Evolutionary conservation across 1,140 invertebrate genomes (phyloP).

Genomic region (Drosophila ananassae): DNA sequence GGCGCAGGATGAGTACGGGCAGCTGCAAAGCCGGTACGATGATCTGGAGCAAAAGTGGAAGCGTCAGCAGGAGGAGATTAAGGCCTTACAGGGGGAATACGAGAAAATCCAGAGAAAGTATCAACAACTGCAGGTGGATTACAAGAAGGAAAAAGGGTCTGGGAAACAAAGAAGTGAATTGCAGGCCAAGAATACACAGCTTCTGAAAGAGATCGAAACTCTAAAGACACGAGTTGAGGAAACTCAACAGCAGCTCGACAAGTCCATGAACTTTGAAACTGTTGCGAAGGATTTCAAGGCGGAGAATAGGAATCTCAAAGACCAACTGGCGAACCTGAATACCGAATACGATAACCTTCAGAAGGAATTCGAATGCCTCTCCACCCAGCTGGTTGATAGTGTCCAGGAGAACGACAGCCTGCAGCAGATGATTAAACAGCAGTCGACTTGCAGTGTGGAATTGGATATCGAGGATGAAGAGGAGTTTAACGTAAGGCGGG

Average conservation of each 20-base stretch:
- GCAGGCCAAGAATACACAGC: constrained; percentile 28
- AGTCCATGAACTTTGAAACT: neutral
- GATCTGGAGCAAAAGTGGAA: constrained; percentile 37
- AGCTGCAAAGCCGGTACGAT: constrained; percentile 45
- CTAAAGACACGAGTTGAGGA: constrained; percentile 57
- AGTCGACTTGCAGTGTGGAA: neutral
- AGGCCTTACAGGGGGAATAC: constrained; percentile 48
- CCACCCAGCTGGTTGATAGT: constrained; percentile 53
- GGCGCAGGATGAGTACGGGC: constrained; percentile 27
- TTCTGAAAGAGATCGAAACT: constrained; percentile 51
- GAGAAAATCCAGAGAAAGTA: constrained; percentile 56
- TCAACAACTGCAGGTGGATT: constrained; percentile 44
- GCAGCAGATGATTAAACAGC: constrained; percentile 6
- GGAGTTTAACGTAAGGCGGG: constrained; percentile 10
- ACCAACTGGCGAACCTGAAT: constrained; percentile 25
- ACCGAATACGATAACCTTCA: constrained; percentile 19
- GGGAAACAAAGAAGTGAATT: constrained; percentile 30
- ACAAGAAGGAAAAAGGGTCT: constrained; percentile 25
- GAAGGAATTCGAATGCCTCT: constrained; percentile 52
- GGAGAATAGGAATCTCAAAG: constrained; percentile 22
- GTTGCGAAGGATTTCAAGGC: constrained; percentile 14
- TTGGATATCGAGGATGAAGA: constrained; percentile 20
- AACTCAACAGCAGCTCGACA: constrained; percentile 28
- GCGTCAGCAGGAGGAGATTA: constrained; percentile 25
- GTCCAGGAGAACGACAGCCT: constrained; percentile 53